Evolutionary conservation across 2,888 invertebrate species (phyloP), one percentile per base, ranked within the genome.

Genomic region (Napeogenes sylphis): DNA sequence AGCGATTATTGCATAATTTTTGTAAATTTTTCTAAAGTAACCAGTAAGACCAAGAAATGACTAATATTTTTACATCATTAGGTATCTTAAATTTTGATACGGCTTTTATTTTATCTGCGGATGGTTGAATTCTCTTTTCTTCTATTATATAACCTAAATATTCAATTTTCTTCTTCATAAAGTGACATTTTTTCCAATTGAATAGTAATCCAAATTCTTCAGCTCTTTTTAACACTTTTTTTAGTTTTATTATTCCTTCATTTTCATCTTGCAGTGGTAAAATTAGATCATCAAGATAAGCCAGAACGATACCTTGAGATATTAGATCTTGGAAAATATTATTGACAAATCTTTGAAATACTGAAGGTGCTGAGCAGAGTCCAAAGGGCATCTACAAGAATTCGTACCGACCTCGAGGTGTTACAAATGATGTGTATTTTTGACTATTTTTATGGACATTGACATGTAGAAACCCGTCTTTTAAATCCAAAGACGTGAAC

Each of bases 391-490:
- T 67, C 38, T 12, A 72, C n/a, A 75, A 56, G 65, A 84, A 82
- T 68, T 85, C 81, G 69, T 70, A 83, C 54, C 84, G 84, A 12
- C 81, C 81, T 51, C 55, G n/a, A 14, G 33, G 61, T 3, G 78
- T 79, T 3, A 82, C 78, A 71, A 83, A 84, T 0, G 82, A 64
- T 2, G 81, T 81, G 59, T 80, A 83, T 64, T 76, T 74, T 55
- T 74, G 21, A 21, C 65, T 70, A n/a, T 69, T 59, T 55, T 70
- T 69, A 13, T 72, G 71, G 2, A 80, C 61, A 1, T 61, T 65
- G 13, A 82, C 75, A 68, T 83, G 81, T 55, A 82, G 81, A 65
- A 79, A 82, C 30, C 75, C 79, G 72, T 80, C 75, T 68, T 76
- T 77, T 12, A 81, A 65, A 66, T 81, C 79, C 1, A 74, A 38